Base-by-base conservation (phyloP, 1,140 invertebrate genomes). In the Saccostrea cuccullata region DNA sequence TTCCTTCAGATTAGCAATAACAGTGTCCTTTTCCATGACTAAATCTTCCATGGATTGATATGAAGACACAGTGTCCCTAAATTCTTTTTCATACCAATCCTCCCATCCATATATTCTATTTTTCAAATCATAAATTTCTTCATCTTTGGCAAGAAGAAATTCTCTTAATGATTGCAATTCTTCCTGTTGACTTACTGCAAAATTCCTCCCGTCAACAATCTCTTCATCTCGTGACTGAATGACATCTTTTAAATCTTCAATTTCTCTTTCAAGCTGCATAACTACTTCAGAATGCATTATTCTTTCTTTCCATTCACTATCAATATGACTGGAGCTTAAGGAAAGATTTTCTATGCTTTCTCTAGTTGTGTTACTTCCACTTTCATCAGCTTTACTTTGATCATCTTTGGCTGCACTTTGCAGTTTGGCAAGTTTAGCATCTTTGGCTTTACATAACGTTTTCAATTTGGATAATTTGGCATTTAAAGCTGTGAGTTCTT, bases 401-500 rank as follows among this genome's bases (percentile, higher is more conserved):
- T 85, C 84, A 13, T 64, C 56, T 83, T 40, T 87, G 15, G 55
- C 87, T 26, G n/a, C 88, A 23, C 56, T 87, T 84, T 77, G 88
- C 60, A 83, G 30, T 56, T 58, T 83, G 30, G 88, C 17, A 56
- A 86, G 36, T 82, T 88, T 88, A 8, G 87, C 64, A 82, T 88
- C 87, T 67, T 90, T 90, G 77, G 89, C 87, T 30, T 87, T 90
- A 23, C 85, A 90, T 13, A 90, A 85, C 30, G 89, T 88, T 86
- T 88, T 87, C 15, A 88, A 26, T 84, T 88, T 88, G 36, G 70
- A 36, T 56, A 85, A 47, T 36, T 85, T 85, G 8, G 84, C 84
- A 30, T 85, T 85, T 36, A 85, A 64, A 60, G 55, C 55, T 60
- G n/a, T 13, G 15, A 85, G 55, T 85, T 85, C 84, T 85, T 85